Conservation (phyloP, 2,888 invertebrate species). For the Yponomeuta malinellus region DNA sequence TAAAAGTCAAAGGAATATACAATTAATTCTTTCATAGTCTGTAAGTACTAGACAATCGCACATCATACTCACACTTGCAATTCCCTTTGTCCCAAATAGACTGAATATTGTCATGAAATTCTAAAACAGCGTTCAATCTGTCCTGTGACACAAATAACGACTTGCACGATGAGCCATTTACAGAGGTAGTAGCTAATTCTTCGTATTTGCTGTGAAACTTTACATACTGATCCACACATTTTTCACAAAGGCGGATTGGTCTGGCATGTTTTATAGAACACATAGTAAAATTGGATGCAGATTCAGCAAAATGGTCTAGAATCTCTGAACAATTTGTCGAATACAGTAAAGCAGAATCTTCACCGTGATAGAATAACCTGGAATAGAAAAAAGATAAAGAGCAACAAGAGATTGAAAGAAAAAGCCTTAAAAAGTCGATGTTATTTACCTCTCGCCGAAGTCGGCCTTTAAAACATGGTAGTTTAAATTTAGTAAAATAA, state of each 20-base stretch:
- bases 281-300: slow-evolving; percentile 74
- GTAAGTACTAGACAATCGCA: background rate
- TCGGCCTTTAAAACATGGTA: slow-evolving; percentile 16
- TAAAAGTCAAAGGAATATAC: slow-evolving; percentile 38
- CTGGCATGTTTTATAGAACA: slow-evolving; percentile 77
- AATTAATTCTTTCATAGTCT: background rate
- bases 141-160: slow-evolving; percentile 77
- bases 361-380: slow-evolving; percentile 28
- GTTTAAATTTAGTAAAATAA: slow-evolving; percentile 10
- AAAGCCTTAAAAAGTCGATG: slow-evolving; percentile 11
- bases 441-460: slow-evolving; percentile 15
- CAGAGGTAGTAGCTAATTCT: slow-evolving; percentile 55
- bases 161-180: slow-evolving; percentile 75
- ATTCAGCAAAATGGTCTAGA: slow-evolving; percentile 65
- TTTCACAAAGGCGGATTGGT: slow-evolving; percentile 78
- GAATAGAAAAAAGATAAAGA: slow-evolving; percentile 24
- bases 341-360: slow-evolving; percentile 27
- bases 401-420: background rate
- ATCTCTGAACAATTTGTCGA: slow-evolving; percentile 42
- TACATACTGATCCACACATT: slow-evolving; percentile 73
- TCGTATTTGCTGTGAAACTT: slow-evolving; percentile 66
- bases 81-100: slow-evolving; percentile 78
- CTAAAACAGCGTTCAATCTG: slow-evolving; percentile 76
- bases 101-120: slow-evolving; percentile 71
- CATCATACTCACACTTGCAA: slow-evolving; percentile 72